Percentiles rank a stretch among this genome's conserved stretches.
Conservation (phyloP, 1,140 invertebrate species). For the Musca vetustissima region DNA sequence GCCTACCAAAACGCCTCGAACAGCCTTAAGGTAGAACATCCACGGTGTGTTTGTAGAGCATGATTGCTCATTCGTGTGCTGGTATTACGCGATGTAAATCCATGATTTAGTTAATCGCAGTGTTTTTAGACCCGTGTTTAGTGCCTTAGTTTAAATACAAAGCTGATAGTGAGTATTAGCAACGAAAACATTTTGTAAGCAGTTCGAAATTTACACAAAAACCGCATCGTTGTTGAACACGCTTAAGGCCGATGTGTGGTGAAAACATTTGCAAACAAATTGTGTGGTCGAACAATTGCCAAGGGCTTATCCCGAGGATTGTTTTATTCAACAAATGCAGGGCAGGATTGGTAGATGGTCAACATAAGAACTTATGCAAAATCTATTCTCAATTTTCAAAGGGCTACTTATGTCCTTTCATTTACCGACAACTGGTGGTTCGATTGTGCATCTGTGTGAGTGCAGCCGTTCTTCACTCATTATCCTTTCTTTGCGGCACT, state of each 20-base stretch:
- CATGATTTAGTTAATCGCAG: background rate
- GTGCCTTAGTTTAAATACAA: too few species aligned
- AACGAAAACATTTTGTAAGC: too few species aligned
- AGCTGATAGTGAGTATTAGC: too few species aligned
- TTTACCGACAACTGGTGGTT: background rate
- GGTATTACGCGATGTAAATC: background rate
- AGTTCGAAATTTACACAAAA: too few species aligned
- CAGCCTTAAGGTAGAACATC: too few species aligned
- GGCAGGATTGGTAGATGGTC: background rate
- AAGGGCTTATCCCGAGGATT: background rate
- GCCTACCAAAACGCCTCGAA: conserved; percentile 10
- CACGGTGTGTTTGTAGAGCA: too few species aligned
- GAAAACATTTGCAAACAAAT: conserved; percentile 16
- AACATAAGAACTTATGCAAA: conserved; percentile 11
- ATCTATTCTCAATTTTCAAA: conserved; percentile 9
- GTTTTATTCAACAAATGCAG: background rate
- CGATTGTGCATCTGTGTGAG: too few species aligned
- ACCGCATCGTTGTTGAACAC: too few species aligned
- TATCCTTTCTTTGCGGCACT: too few species aligned
- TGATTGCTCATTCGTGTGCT: background rate
- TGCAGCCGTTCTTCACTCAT: too few species aligned
- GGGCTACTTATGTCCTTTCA: conserved; percentile 2
- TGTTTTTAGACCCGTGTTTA: too few species aligned
- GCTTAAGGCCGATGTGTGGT: background rate
- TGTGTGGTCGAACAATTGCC: too few species aligned